phyloP scores from a whole-genome alignment of 2,113 vertebrate species.

The Pangasianodon hypophthalmus region DNA sequence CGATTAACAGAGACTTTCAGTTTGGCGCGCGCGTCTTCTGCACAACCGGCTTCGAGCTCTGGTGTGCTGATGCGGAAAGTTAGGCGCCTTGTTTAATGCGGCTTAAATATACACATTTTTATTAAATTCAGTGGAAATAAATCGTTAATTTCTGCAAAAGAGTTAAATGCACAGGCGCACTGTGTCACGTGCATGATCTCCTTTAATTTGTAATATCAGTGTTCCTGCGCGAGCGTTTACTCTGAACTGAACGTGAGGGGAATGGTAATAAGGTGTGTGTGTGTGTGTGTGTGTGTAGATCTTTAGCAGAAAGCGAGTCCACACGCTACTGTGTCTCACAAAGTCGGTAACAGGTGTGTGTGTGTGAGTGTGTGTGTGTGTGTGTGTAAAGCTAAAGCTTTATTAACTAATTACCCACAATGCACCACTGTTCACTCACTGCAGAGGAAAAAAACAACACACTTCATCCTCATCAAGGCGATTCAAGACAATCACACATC shows the following conservation, averaged over 20 bases:
- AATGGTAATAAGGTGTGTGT: background rate
- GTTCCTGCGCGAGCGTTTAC: background rate
- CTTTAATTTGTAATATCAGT: background rate
- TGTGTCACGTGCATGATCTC: background rate
- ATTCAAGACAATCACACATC: background rate
- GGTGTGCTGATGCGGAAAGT: background rate
- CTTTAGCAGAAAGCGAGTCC: background rate
- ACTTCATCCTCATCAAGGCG: background rate
- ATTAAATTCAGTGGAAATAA: background rate
- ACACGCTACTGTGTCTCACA: background rate
- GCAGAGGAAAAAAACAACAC: background rate
- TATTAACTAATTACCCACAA: slow-evolving; percentile 7
- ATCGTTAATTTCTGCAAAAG: no score
- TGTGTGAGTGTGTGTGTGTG: slow-evolving; percentile 17
- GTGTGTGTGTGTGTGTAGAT: background rate
- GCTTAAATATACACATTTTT: background rate
- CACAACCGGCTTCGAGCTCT: background rate
- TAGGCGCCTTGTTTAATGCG: background rate
- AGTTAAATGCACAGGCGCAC: background rate
- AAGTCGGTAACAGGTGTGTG: slow-evolving; percentile 13
- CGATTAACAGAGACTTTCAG: background rate
- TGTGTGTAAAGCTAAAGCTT: background rate
- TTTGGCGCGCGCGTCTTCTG: background rate
- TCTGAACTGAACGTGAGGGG: background rate
- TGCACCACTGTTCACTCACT: background rate